These are phyloP conservation scores for Eulemur mongoz DNA, from an alignment of 2,797 vertebrate species.

Conservation along the genomic window DNA sequence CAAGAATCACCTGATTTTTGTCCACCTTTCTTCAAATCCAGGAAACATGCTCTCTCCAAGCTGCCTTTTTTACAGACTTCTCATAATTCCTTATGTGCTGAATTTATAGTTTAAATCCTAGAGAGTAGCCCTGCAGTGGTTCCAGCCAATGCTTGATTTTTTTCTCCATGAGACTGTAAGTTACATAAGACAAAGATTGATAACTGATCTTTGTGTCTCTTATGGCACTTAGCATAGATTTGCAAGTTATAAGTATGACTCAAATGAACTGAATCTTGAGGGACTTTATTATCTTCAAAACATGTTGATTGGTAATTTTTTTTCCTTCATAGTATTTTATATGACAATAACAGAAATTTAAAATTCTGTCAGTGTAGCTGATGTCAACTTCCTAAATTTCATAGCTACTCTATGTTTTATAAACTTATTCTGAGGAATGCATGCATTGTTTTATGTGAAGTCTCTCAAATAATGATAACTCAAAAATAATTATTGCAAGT, in stretches of 20 bases:
- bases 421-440: neutral
- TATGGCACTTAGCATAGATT: neutral
- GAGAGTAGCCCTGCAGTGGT: neutral
- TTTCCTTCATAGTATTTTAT: neutral
- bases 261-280: neutral
- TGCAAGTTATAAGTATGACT: neutral
- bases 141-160: neutral
- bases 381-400: neutral
- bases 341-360: neutral
- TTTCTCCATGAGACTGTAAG: neutral
- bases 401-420: neutral
- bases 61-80: neutral
- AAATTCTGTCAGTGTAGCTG: neutral
- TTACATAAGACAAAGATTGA: neutral
- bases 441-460: conserved; percentile 4
- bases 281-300: conserved; percentile 11
- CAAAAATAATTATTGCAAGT: neutral
- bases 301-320: neutral
- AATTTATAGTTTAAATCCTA: conserved; percentile 35
- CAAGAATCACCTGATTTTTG: neutral
- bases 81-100: neutral
- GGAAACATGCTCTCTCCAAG: neutral
- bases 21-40: neutral
- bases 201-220: neutral
- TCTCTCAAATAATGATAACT: conserved; percentile 5